Percentiles rank a stretch among this genome's conserved stretches.
These are phyloP conservation scores for Morus bassanus DNA, from an alignment of 2,797 vertebrate species.

Conservation along the genomic window DNA sequence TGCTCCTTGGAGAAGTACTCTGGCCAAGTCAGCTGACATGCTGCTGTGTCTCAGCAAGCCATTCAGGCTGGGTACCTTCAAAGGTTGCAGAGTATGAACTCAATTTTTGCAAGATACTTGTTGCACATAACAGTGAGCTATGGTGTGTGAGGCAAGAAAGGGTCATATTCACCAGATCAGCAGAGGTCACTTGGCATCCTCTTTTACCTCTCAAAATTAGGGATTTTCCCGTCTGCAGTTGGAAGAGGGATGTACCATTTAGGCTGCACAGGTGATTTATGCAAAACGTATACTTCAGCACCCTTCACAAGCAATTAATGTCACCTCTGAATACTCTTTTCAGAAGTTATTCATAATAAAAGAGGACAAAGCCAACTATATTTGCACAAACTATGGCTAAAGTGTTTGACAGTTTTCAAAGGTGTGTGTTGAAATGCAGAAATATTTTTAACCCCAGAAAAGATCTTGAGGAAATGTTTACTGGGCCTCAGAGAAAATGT, in stretches of 20 bases:
- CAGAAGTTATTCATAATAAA: slow-evolving; percentile 2
- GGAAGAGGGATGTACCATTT: neutral
- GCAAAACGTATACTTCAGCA: slow-evolving; percentile 18
- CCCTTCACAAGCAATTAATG: slow-evolving; percentile 13
- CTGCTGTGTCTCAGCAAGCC: neutral
- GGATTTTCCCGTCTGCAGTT: neutral
- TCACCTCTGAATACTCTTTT: slow-evolving; percentile 25
- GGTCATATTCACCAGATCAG: neutral
- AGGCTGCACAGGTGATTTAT: slow-evolving; percentile 14
- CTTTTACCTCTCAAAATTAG: neutral
- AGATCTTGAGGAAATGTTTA: slow-evolving; percentile 51
- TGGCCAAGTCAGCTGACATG: neutral
- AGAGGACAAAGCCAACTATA: neutral
- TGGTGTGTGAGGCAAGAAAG: neutral
- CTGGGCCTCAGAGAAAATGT: slow-evolving; percentile 9
- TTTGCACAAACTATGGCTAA: neutral
- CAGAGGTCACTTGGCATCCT: neutral
- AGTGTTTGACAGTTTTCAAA: slow-evolving; percentile 37
- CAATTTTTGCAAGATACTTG: neutral
- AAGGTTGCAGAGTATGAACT: neutral
- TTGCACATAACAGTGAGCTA: neutral
- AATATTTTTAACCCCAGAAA: slow-evolving; percentile 38
- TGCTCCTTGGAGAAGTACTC: neutral
- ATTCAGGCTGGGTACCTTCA: neutral
- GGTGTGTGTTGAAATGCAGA: slow-evolving; percentile 29